Evolutionary conservation across 2,797 vertebrate genomes (phyloP), one percentile per base, ranked within the genome.

Genomic region (Labroides dimidiatus): DNA sequence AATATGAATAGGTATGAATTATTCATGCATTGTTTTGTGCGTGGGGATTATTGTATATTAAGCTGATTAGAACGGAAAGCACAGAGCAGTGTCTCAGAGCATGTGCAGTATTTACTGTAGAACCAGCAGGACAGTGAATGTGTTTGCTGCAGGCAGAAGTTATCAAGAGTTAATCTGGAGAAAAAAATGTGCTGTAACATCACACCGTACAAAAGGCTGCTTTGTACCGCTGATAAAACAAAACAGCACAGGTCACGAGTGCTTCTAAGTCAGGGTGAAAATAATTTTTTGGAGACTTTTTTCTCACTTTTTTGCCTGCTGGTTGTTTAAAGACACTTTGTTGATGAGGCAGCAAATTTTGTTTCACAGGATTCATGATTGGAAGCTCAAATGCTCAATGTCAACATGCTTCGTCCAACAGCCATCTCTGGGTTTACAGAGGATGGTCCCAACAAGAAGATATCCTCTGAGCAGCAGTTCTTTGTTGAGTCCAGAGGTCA

Each of bases 21-120:
- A 83, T 82, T 84, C 65, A 86, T 65, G 70, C 24, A n/a, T 62
- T 77, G 68, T 87, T 86, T 80, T 66, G 42, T 21, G 74, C 48
- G 60, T 74, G 59, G 68, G 75, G 49, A 56, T 51, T 66, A 30
- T 63, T 68, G 58, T 78, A 77, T 82, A 77, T 81, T 78, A 81
- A 66, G 59, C 44, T 37, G 53, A 78, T 81, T 72, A 61, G 70
- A 62, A 75, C 49, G 65, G 36, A 24, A 39, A 81, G 61, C 19
- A 2, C 41, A 69, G 50, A 52, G 36, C 10, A n/a, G 20, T 62
- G 65, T 75, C 68, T 75, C 63, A 30, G 61, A 59, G 56, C 64
- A 37, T 36, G 21, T 71, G 58, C 64, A 69, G 48, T 69, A 64
- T 76, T 61, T 64, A 42, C 67, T 57, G 57, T 75, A 61, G 63